Evolutionary conservation across 2,888 invertebrate species (phyloP), one percentile per base, ranked within the genome.

Genomic region (Drosophila pseudotakahashii): DNA sequence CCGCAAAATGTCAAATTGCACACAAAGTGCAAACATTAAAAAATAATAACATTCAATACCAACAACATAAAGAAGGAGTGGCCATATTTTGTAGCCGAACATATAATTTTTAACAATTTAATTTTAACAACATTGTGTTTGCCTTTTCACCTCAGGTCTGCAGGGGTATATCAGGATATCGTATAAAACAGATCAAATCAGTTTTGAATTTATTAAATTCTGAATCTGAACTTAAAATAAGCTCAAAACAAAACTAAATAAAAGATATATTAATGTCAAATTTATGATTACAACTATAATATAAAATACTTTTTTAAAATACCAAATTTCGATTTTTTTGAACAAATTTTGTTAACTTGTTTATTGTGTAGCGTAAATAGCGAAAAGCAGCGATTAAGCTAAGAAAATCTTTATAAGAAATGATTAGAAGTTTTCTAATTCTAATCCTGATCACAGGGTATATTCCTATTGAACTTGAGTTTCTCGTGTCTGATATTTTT

Each of bases 1-100:
- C 73, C 79, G 44, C 77, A 48, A 73, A 79, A 85, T 67, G 70
- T 76, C 86, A 77, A 80, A 70, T 57, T 44, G 64, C 44, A 62
- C 57, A 50, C 36, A 63, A 77, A 68, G 19, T 61, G 50, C 48
- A 45, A 53, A 53, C 36, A 69, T 57, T 55, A 55, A 60, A 75
- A 75, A 52, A 42, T 45, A 57, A 50, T 67, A 60, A 51, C 63
- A 50, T 37, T 64, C 41, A 36, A 48, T 48, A 19, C n/a, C 16
- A 64, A 26, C 26, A 48, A 62, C 16, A 41, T 37, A 44, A 57
- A 37, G 34, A 37, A 47, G 7, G 45, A n/a, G 13, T 13, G 30
- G 37, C 3, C 26, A 30, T 36, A 36, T 16, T 58, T 61, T 62
- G 30, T 16, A 41, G 41, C 14, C 30, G 16, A 36, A 36, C 39